Conservation (phyloP, 2,888 invertebrate genomes). For the Brachyopa scutellaris region DNA sequence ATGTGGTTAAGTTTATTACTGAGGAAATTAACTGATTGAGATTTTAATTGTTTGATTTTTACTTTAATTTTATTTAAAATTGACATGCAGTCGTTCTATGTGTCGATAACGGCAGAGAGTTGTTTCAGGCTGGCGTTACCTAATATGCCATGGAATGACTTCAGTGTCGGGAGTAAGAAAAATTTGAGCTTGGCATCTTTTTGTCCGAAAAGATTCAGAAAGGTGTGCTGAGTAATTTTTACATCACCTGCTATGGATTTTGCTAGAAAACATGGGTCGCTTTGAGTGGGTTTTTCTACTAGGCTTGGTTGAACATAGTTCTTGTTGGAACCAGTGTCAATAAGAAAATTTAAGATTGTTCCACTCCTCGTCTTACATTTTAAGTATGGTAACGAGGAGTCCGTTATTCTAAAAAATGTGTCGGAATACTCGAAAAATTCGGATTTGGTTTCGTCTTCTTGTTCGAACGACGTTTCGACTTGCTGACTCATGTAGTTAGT, state of each 20-base stretch:
- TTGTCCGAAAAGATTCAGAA: constrained; percentile 11
- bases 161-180: neutral
- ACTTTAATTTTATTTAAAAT: constrained; percentile 23
- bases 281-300: neutral
- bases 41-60: constrained; percentile 32
- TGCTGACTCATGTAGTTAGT: constrained; percentile 5
- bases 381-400: constrained; percentile 19
- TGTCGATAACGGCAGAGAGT: neutral
- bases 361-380: constrained; percentile 25
- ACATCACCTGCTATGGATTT: constrained; percentile 25
- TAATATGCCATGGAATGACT: neutral
- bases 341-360: constrained; percentile 9
- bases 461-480: neutral
- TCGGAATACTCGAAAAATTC: neutral
- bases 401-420: constrained; percentile 41
- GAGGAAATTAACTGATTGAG: constrained; percentile 23
- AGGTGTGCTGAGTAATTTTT: constrained; percentile 8
- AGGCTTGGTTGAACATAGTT: constrained; percentile 31
- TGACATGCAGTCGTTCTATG: constrained; percentile 10
- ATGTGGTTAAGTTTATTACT: constrained; percentile 1
- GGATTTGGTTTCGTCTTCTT: neutral
- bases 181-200: constrained; percentile 10
- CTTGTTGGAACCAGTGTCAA: constrained; percentile 16
- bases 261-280: neutral
- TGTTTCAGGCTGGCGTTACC: constrained; percentile 22